phyloP scores from a whole-genome alignment of 2,113 vertebrate species.

The Saccopteryx bilineata region DNA sequence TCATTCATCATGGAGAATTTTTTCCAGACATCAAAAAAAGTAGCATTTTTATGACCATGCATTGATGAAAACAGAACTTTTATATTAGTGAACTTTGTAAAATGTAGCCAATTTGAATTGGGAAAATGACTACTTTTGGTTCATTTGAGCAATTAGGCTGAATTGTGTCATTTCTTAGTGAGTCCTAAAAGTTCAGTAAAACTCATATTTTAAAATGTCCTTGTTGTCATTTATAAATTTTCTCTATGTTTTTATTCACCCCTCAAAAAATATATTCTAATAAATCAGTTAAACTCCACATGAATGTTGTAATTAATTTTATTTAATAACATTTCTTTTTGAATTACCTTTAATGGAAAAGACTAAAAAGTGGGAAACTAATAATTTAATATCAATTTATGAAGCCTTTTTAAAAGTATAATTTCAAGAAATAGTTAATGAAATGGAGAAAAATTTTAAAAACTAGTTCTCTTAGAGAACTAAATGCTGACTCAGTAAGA shows the following conservation, averaged over 20 bases:
- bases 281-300: neutral
- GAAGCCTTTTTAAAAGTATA: neutral
- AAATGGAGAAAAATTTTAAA: neutral
- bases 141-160: neutral
- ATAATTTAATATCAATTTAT: neutral
- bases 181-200: neutral
- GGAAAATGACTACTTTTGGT: neutral
- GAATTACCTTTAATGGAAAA: neutral
- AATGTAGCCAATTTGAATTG: neutral
- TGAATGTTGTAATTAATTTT: neutral
- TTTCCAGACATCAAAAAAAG: neutral
- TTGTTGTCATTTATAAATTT: neutral
- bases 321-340: neutral
- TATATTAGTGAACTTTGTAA: neutral
- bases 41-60: neutral
- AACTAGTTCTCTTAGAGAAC: neutral
- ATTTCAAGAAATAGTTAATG: constrained; percentile 12
- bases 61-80: neutral
- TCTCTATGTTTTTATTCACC: neutral
- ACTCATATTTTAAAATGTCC: neutral
- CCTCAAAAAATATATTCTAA: neutral
- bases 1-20: neutral
- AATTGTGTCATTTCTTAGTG: neutral
- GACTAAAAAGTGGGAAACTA: neutral
- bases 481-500: neutral